These are phyloP conservation scores for Muscicapa striata DNA, from an alignment of 2,797 vertebrate species.

Conservation along the genomic window DNA sequence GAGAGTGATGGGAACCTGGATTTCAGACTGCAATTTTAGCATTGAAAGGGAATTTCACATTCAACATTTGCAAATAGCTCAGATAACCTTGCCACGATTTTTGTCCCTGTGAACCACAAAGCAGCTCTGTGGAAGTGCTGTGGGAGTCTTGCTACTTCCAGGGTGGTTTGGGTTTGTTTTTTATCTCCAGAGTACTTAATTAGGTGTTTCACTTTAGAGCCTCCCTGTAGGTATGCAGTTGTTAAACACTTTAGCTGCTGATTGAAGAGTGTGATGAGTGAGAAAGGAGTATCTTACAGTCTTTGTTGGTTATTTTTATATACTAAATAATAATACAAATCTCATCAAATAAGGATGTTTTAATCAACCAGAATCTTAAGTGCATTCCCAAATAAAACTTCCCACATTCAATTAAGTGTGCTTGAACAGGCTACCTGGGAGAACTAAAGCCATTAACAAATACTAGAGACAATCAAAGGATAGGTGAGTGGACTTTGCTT, in stretches of 20 bases:
- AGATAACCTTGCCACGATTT: background rate
- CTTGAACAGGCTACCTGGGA: background rate
- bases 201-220: background rate
- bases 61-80: background rate
- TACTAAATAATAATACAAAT: background rate
- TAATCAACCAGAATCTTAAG: background rate
- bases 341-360: background rate
- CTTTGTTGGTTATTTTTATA: background rate
- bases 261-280: background rate
- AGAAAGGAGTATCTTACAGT: background rate
- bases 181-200: background rate
- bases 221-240: background rate
- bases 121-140: background rate
- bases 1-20: background rate
- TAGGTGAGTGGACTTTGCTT: slow-evolving; percentile 9
- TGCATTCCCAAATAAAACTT: slow-evolving; percentile 6
- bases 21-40: background rate
- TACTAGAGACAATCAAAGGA: slow-evolving; percentile 3
- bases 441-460: slow-evolving; percentile 23
- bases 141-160: background rate
- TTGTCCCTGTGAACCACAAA: background rate
- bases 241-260: background rate
- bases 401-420: background rate
- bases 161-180: background rate
- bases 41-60: background rate